Evolutionary conservation across 2,113 vertebrate genomes (phyloP).

Genomic region (Gorsachius goisagi): DNA sequence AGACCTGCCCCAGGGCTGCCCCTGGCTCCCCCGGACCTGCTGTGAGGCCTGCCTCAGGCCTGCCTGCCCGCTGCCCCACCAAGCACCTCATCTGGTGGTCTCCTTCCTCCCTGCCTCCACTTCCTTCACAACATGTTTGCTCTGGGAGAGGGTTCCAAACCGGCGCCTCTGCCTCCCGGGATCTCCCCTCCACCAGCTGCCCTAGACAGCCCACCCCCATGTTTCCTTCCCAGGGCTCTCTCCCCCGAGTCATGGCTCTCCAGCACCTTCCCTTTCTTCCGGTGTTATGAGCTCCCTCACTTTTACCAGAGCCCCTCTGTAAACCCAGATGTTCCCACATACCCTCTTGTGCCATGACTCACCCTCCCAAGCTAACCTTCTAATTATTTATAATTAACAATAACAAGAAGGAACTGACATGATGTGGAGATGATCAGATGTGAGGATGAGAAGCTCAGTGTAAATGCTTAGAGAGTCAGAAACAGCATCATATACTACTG

Average conservation of each 20-base stretch:
- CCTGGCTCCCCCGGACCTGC: background rate
- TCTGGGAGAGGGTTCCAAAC: background rate
- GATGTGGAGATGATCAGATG: background rate
- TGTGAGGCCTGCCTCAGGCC: rapidly evolving
- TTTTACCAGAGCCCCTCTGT: background rate
- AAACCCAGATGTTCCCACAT: background rate
- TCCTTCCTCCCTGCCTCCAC: background rate
- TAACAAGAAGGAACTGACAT: constrained; percentile 22
- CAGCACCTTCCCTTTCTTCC: background rate
- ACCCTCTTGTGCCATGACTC: background rate
- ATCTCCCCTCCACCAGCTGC: background rate
- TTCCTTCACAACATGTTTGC: background rate
- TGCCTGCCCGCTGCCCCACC: rapidly evolving
- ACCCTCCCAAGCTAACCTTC: background rate
- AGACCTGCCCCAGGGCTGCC: background rate
- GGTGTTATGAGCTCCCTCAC: background rate
- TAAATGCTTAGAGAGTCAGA: constrained; percentile 31
- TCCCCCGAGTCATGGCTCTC: background rate
- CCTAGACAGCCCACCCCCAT: background rate
- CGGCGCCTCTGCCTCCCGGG: background rate
- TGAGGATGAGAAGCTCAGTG: background rate
- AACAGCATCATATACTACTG: background rate
- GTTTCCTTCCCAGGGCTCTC: background rate
- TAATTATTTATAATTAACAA: constrained; percentile 56
- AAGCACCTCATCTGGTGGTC: rapidly evolving